phyloP scores from a whole-genome alignment of 2,888 invertebrate genomes.

The Crioceris asparagi region DNA sequence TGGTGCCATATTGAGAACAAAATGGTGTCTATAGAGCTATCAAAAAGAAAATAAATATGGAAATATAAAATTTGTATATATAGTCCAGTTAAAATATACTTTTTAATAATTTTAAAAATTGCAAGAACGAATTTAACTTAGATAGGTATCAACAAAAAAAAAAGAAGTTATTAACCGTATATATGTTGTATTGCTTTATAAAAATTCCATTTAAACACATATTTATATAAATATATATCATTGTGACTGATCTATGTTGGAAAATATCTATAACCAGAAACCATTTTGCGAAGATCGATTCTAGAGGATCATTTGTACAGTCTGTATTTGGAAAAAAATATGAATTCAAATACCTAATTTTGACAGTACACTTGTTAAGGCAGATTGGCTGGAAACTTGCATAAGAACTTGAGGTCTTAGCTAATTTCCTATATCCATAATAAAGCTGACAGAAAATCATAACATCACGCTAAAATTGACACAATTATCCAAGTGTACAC shows the following conservation, averaged over 20 bases:
- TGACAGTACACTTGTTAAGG: no score
- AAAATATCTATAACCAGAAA: no score
- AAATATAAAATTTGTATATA: slow-evolving; percentile 39
- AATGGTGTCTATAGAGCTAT: slow-evolving; percentile 24
- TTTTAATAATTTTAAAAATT: slow-evolving; percentile 40
- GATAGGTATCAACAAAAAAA: slow-evolving; percentile 31
- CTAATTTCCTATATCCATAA: no score
- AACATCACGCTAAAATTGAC: no score
- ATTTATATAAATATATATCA: slow-evolving; percentile 35
- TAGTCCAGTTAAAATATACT: slow-evolving; percentile 40
- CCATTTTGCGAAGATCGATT: slow-evolving; percentile 21
- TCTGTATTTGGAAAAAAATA: no score
- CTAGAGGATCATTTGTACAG: no score
- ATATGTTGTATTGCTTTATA: slow-evolving; percentile 43
- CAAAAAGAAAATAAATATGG: no score
- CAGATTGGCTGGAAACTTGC: no score
- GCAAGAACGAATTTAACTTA: slow-evolving; percentile 42
- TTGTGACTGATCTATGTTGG: slow-evolving; percentile 38
- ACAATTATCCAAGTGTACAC: no score
- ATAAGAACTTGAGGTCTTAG: no score
- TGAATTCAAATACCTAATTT: no score
- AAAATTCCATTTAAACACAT: slow-evolving; percentile 30
- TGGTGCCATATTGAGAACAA: slow-evolving; percentile 13
- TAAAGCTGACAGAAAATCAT: no score
- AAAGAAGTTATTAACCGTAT: slow-evolving; percentile 34